Evolutionary conservation across 2,797 vertebrate genomes (phyloP).

Genomic region (Alauda arvensis): DNA sequence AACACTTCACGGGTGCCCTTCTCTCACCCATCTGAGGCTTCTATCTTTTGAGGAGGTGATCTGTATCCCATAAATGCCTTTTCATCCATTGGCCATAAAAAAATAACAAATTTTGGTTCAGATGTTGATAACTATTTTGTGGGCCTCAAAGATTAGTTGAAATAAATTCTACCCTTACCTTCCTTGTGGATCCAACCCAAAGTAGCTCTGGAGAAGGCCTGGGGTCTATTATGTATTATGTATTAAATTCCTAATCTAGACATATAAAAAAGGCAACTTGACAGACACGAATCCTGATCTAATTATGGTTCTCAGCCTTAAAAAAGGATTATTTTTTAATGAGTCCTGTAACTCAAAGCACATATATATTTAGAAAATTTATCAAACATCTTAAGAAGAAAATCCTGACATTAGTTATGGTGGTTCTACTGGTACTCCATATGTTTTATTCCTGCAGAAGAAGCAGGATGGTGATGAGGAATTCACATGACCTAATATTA

Average conservation of each 20-base stretch:
- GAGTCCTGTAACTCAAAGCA: slow-evolving; percentile 42
- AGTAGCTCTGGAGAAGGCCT: slow-evolving; percentile 24
- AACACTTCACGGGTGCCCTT: not conserved
- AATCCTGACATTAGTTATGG: slow-evolving; percentile 24
- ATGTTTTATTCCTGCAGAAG: not conserved
- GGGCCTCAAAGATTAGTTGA: not conserved
- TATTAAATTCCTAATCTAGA: slow-evolving; percentile 50
- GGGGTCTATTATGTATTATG: slow-evolving; percentile 15
- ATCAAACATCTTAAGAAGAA: slow-evolving; percentile 42
- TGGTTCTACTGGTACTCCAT: not conserved
- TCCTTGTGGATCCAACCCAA: not conserved
- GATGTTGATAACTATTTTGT: not conserved
- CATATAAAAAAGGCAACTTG: slow-evolving; percentile 39
- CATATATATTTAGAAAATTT: slow-evolving; percentile 54
- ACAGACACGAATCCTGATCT: slow-evolving; percentile 52
- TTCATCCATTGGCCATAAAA: not conserved
- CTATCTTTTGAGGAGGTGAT: not conserved
- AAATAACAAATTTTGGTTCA: not conserved
- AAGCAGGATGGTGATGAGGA: not conserved
- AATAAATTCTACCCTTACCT: not conserved
- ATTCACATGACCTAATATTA: not conserved
- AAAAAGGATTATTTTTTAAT: slow-evolving; percentile 57
- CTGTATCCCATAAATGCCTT: not conserved
- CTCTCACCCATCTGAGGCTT: not conserved
- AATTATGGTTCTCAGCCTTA: slow-evolving; percentile 47